Evolutionary conservation across 2,797 vertebrate species (phyloP).

Genomic region (Propithecus perrieri): DNA sequence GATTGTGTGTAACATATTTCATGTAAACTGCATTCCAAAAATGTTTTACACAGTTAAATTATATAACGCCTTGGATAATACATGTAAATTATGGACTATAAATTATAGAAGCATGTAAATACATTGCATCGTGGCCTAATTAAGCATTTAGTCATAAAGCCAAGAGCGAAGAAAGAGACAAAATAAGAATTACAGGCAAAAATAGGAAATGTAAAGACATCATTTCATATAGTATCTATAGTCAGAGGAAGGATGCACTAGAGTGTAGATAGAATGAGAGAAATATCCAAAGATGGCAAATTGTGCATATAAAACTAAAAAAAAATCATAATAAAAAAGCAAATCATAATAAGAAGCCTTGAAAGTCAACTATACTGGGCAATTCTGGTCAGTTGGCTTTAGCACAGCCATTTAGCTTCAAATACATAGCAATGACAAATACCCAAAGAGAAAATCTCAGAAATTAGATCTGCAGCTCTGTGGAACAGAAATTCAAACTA

Average conservation of each 20-base stretch:
- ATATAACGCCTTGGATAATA: constrained; percentile 14
- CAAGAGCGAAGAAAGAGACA: background rate
- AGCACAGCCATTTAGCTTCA: background rate
- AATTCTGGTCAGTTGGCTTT: background rate
- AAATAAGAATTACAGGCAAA: background rate
- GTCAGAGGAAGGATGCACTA: background rate
- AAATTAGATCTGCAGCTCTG: background rate
- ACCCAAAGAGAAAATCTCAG: background rate
- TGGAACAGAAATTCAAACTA: background rate
- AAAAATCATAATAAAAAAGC: background rate
- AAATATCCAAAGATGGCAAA: background rate
- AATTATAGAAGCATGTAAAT: constrained; percentile 24
- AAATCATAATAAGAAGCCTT: background rate
- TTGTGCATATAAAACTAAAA: background rate
- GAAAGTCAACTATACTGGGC: background rate
- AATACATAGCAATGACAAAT: background rate
- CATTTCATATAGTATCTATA: background rate
- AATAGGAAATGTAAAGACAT: background rate
- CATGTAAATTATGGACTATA: constrained; percentile 22
- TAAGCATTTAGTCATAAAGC: constrained; percentile 50
- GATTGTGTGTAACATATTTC: constrained; percentile 3
- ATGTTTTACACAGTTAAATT: constrained; percentile 46
- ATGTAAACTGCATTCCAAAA: constrained; percentile 21
- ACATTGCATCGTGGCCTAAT: constrained; percentile 56
- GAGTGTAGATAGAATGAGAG: background rate